Conservation (phyloP, 1,140 invertebrate species). For the Drosophila erecta region DNA sequence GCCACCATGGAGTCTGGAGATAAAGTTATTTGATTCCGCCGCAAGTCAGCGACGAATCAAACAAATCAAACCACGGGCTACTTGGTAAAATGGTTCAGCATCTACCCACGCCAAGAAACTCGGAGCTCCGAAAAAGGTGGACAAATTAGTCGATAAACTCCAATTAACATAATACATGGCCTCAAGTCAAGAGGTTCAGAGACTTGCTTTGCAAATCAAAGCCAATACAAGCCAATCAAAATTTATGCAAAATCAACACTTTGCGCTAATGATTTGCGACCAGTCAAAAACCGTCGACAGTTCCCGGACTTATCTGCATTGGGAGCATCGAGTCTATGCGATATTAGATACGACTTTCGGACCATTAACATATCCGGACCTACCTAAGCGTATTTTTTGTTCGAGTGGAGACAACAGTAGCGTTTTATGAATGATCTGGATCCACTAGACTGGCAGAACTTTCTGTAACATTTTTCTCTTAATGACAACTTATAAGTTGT, state of each 20-base stretch:
- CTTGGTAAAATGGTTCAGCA: constrained; percentile 49
- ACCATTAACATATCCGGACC: constrained; percentile 27
- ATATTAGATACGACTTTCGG: constrained; percentile 31
- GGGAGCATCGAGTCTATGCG: constrained; percentile 27
- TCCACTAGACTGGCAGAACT: constrained; percentile 31
- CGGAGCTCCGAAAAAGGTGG: constrained; percentile 31
- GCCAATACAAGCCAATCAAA: constrained; percentile 39
- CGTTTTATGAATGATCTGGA: constrained; percentile 53
- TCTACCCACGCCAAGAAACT: constrained; percentile 34
- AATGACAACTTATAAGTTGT: constrained; percentile 38
- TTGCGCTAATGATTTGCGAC: constrained; percentile 73
- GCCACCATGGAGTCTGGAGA: constrained; percentile 37
- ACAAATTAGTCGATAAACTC: constrained; percentile 43
- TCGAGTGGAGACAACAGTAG: background rate
- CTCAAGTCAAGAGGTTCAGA: constrained; percentile 4
- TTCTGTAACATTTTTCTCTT: constrained; percentile 58
- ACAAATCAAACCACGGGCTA: constrained; percentile 53
- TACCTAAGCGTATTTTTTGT: constrained; percentile 10
- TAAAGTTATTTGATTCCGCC: constrained; percentile 21
- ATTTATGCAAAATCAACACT: constrained; percentile 79
- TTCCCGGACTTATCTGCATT: constrained; percentile 50
- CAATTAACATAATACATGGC: constrained; percentile 42
- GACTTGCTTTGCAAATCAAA: constrained; percentile 57
- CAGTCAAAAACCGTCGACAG: constrained; percentile 38
- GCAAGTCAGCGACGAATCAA: constrained; percentile 15